Base-by-base conservation (phyloP, 2,113 vertebrate genomes). In the Sapajus apella region DNA sequence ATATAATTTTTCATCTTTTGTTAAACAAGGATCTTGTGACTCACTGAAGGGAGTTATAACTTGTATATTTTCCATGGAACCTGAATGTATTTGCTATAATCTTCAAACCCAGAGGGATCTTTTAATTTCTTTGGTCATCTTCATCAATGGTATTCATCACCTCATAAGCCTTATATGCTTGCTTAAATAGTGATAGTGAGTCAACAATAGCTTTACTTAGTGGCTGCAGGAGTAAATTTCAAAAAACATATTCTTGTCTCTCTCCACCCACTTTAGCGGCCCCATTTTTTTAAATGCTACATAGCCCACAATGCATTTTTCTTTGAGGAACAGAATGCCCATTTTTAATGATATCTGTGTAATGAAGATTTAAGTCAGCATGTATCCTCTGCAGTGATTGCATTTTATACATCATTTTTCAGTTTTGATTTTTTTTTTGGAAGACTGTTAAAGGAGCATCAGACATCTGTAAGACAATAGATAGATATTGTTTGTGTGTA, bases 351-450 rank as follows among this genome's bases (percentile, higher is more conserved):
- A 55, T 80, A 83, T 6, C 43, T 70, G 17, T 96, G 47, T 91
- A 79, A 91, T 70, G 55, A 95, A 32, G 52, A 94, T 79, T 89
- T 35, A 92, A 52, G 30, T 83, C 70, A 94, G 82, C 16, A 14
- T 73, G 25, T 37, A 40, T 25, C 58, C 66, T 55, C 21, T 93
- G 23, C 0, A 21, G 43, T 70, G 84, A 30, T 93, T 95, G 70
- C 35, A 55, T 72, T 95, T 81, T 68, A 73, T 55, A n/a, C 30
- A 27, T 88, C 82, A 55, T 70, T 90, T 95, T 87, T 93, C 56
- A 81, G 9, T 79, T 66, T 87, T 58, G 5, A 58, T n/a, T 30
- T 35, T 50, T 35, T 47, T 30, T 79, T 79, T 21, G 5, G 8
- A 9, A 25, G 45, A 52, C 50, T 47, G 0, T 70, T 93, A 89